Evolutionary conservation across 2,888 invertebrate genomes (phyloP), one percentile per base, ranked within the genome.

Genomic region (Chrysolina haemoptera): DNA sequence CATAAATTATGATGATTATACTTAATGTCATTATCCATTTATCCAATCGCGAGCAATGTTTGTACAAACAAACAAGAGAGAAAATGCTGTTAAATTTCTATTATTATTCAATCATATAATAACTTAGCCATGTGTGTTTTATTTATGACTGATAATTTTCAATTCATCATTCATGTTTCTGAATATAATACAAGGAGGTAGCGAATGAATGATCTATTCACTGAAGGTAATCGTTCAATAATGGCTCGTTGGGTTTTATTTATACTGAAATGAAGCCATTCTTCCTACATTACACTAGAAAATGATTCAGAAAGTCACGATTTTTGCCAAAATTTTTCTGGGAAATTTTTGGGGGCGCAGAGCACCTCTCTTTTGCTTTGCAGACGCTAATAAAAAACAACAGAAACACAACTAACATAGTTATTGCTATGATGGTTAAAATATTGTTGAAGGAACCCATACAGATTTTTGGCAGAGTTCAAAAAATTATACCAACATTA

Each of bases 121-220:
- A 63, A 69, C 69, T 62, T 46, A 69, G 63, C 43, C 48, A 69
- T 63, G 62, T 48, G 62, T 43, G 50, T 69, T 65, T 65, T 65
- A 43, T 65, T 69, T 40, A 69, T 62, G 69, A 48, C 62, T 69
- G 12, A 69, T 69, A 63, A 63, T 48, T 62, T 59, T 43, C 69
- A 14, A 62, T 69, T 63, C 62, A 62, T 35, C 22, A 55, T 27
- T 59, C 6, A 22, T 22, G 11, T 69, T 50, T 69, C 55, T 62
- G 48, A 20, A 67, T 27, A 67, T 46, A 62, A 62, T 46, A 69
- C 62, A 41, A 62, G 46, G 35, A 69, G 62, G 22, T 18, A 40
- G 62, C 53, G 18, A 22, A 46, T 69, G 69, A 62, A 69, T 55
- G 20, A 67, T 40, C 67, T 41, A 18, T 67, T 55, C 11, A 67